A percentile compares a stretch with the other conserved stretches of the same genome.
These are phyloP conservation scores for Canis aureus DNA, from an alignment of 2,113 vertebrate species.

Conservation along the genomic window DNA sequence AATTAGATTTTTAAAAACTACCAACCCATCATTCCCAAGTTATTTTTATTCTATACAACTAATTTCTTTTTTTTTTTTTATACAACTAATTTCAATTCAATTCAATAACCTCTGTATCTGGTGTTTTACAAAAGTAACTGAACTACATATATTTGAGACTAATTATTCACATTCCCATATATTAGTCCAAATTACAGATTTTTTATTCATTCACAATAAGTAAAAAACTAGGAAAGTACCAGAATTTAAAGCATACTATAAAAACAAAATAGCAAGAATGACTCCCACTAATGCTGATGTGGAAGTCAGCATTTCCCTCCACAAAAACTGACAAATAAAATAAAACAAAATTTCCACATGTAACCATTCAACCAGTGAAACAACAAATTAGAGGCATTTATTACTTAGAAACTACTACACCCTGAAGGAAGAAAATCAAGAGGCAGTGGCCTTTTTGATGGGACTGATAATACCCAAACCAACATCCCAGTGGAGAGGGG, in stretches of 20 bases:
- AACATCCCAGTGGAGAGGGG: neutral
- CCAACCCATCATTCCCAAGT: neutral
- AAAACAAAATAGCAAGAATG: neutral
- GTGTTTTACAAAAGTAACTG: neutral
- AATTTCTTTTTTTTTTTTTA: neutral
- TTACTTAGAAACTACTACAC: neutral
- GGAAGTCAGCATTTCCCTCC: neutral
- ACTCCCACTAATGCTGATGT: neutral
- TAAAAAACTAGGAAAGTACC: neutral
- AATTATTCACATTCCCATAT: neutral
- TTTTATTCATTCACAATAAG: slow-evolving; percentile 2
- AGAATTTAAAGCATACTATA: neutral
- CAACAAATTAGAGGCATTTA: neutral
- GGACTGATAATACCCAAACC: neutral
- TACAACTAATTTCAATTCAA: neutral
- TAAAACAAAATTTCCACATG: neutral
- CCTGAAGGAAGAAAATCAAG: neutral
- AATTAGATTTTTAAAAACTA: neutral
- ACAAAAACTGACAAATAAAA: neutral
- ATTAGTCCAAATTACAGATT: neutral
- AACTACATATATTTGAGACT: neutral
- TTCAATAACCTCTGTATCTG: neutral
- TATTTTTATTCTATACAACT: neutral
- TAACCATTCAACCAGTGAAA: neutral
- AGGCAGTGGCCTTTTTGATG: neutral